Conservation (phyloP, 2,888 invertebrate genomes). For the Orthosia gracilis region DNA sequence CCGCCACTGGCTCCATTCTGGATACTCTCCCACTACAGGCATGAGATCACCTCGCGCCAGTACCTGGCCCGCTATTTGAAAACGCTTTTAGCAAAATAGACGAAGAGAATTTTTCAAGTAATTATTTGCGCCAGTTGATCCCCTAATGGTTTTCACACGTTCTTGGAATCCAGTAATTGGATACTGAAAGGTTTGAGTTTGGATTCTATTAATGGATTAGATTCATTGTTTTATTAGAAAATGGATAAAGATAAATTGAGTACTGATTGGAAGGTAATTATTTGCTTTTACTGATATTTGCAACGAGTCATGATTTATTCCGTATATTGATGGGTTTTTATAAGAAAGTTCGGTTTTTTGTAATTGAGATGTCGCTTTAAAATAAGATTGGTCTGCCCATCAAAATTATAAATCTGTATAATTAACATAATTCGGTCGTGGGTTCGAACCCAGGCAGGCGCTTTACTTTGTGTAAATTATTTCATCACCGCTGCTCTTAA, state of each 20-base stretch:
- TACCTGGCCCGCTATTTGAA: conserved; percentile 68
- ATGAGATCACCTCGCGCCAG: conserved; percentile 58
- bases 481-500: no score
- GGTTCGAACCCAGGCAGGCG: no score
- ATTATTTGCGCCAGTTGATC: conserved; percentile 64
- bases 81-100: conserved; percentile 76
- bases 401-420: no score
- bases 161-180: conserved; percentile 53
- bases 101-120: conserved; percentile 68
- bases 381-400: no score
- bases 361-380: background rate
- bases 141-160: conserved; percentile 62
- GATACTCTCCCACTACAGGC: conserved; percentile 47
- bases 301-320: no score
- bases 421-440: no score
- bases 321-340: background rate
- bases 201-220: conserved; percentile 39
- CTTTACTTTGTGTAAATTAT: no score
- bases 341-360: background rate
- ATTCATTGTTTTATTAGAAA: conserved; percentile 23
- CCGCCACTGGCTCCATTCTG: conserved; percentile 51
- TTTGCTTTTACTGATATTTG: background rate
- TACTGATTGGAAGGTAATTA: background rate
- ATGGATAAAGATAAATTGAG: background rate
- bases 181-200: conserved; percentile 43